Conservation (phyloP, 2,113 vertebrate genomes). For the Crotalus tigris region DNA sequence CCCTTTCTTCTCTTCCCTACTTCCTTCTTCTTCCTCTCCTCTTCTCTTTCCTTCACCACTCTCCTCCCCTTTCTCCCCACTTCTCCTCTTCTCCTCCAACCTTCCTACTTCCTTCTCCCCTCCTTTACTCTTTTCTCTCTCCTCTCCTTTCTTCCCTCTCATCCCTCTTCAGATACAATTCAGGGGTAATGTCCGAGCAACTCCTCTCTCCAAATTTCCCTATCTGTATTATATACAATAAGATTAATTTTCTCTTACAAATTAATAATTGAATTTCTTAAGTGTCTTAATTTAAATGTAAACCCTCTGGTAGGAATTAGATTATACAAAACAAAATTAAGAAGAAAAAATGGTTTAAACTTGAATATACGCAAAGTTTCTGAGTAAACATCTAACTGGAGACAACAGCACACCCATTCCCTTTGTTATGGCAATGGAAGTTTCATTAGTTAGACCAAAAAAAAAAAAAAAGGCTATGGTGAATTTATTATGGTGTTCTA, state of each 20-base stretch:
- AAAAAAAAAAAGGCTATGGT: neutral
- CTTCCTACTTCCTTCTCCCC: too few species aligned
- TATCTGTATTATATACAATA: too few species aligned
- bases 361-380: neutral
- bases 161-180: too few species aligned
- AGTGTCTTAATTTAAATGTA: neutral
- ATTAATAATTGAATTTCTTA: neutral
- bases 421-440: neutral
- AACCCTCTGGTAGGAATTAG: neutral
- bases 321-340: neutral
- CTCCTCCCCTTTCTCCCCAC: too few species aligned
- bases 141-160: too few species aligned
- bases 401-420: neutral
- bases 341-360: neutral
- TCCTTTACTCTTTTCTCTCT: too few species aligned
- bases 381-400: neutral
- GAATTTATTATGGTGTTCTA: neutral
- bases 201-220: too few species aligned
- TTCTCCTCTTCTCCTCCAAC: too few species aligned
- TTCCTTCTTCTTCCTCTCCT: too few species aligned
- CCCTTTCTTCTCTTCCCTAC: too few species aligned
- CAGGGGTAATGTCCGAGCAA: too few species aligned
- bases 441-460: neutral
- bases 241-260: neutral
- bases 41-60: too few species aligned